Percentiles rank a stretch among this genome's conserved stretches.
phyloP scores from a whole-genome alignment of 2,888 invertebrate species.

The Pachydiplax longipennis region DNA sequence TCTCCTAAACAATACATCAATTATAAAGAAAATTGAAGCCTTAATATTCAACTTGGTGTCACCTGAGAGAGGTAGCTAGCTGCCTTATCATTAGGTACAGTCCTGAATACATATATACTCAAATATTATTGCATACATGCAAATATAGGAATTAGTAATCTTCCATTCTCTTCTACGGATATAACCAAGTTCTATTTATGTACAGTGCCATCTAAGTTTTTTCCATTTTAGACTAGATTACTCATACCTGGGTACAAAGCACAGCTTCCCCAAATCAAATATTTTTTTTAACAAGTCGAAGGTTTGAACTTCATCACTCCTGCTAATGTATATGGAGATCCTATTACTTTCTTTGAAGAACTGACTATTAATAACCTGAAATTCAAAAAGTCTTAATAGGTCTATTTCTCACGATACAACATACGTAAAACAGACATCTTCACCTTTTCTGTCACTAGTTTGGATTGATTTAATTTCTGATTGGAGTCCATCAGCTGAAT shows the following conservation, averaged over 20 bases:
- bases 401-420: background rate
- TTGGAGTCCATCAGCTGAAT: background rate
- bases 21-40: too few relatives aligned
- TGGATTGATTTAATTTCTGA: conserved; percentile 2
- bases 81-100: too few relatives aligned
- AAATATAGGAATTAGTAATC: too few relatives aligned
- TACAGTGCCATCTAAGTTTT: too few relatives aligned
- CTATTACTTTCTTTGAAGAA: conserved; percentile 63
- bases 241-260: conserved; percentile 83
- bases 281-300: conserved; percentile 72
- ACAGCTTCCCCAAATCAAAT: conserved; percentile 69
- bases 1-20: too few relatives aligned
- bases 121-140: too few relatives aligned
- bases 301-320: conserved; percentile 78
- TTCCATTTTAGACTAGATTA: background rate
- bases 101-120: too few relatives aligned
- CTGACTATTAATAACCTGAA: conserved; percentile 56
- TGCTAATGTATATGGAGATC: conserved; percentile 80
- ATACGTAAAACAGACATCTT: background rate
- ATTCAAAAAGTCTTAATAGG: background rate
- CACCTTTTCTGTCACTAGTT: conserved; percentile 18
- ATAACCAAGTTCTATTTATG: too few relatives aligned
- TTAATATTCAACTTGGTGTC: too few relatives aligned
- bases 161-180: too few relatives aligned
- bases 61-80: too few relatives aligned